A percentile compares a stretch with the other conserved stretches of the same genome.
These are phyloP conservation scores for Drusus annulatus DNA, from an alignment of 1,140 invertebrate species.

Conservation along the genomic window DNA sequence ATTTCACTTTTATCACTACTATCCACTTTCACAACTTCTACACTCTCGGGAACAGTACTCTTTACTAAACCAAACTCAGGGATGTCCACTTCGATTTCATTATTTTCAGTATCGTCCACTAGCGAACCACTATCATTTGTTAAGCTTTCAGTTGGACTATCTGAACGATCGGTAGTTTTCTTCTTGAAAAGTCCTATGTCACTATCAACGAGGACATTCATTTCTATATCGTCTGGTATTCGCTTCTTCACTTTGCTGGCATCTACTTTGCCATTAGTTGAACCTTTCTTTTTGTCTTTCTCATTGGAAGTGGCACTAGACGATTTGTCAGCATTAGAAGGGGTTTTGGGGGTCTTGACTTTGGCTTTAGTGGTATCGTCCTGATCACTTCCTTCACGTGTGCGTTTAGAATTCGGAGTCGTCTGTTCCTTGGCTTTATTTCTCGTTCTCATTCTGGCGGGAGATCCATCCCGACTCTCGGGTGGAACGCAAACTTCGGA, in stretches of 20 bases:
- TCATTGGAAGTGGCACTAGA: slow-evolving; percentile 70
- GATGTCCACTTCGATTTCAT: slow-evolving; percentile 74
- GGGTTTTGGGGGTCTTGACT: slow-evolving; percentile 62
- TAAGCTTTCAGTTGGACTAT: slow-evolving; percentile 85
- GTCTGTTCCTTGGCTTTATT: slow-evolving; percentile 87
- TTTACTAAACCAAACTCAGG: slow-evolving; percentile 70
- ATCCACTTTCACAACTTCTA: slow-evolving; percentile 34
- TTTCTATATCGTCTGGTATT: slow-evolving; percentile 72
- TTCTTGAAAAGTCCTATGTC: slow-evolving; percentile 79
- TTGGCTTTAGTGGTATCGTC: slow-evolving; percentile 69
- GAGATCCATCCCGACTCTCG: slow-evolving; percentile 84
- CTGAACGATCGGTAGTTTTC: slow-evolving; percentile 76
- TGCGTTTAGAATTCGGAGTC: slow-evolving; percentile 75
- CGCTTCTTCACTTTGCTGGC: slow-evolving; percentile 82
- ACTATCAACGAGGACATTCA: slow-evolving; percentile 73
- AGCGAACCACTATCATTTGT: slow-evolving; percentile 86
- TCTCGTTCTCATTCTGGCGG: slow-evolving; percentile 89
- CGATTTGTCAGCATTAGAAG: slow-evolving; percentile 67
- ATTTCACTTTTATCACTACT: slow-evolving; percentile 33
- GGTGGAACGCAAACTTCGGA: slow-evolving; percentile 70
- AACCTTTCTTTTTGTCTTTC: slow-evolving; percentile 77
- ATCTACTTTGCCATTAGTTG: slow-evolving; percentile 75
- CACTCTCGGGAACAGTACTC: slow-evolving; percentile 13
- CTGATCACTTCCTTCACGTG: slow-evolving; percentile 80
- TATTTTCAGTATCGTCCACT: slow-evolving; percentile 82